Evolutionary conservation across 2,113 vertebrate genomes (phyloP).

Genomic region (Corythoichthys haematopterus): DNA sequence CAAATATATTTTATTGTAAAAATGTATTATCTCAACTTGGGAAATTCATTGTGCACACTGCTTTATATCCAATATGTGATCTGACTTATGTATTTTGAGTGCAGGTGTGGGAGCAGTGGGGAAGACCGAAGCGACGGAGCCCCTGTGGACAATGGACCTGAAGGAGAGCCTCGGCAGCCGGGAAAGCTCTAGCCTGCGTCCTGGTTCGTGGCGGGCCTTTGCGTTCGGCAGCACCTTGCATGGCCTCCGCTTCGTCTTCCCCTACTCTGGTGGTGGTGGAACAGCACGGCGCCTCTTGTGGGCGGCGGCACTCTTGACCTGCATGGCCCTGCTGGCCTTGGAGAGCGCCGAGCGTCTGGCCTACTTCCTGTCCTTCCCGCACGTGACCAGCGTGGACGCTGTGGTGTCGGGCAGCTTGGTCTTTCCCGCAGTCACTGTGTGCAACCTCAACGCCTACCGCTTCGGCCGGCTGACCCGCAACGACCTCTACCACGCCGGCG

Average conservation of each 20-base stretch:
- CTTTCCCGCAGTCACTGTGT: constrained; percentile 92
- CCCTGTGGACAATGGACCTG: constrained; percentile 80
- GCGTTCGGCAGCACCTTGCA: constrained; percentile 89
- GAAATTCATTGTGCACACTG: not conserved
- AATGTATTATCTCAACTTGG: not conserved
- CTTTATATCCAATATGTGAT: not conserved
- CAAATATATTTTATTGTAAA: not conserved
- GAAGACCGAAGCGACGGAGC: constrained; percentile 41
- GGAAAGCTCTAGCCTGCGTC: constrained; percentile 79
- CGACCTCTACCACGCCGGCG: constrained; percentile 93
- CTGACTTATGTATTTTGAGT: constrained; percentile 2
- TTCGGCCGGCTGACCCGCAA: constrained; percentile 91
- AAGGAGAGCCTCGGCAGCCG: constrained; percentile 85
- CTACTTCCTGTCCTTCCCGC: constrained; percentile 95
- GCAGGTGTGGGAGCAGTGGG: constrained; percentile 47
- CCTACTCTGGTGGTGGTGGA: constrained; percentile 74
- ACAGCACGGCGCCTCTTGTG: constrained; percentile 85
- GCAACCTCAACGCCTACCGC: constrained; percentile 93
- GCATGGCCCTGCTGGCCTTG: constrained; percentile 83
- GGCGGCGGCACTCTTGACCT: constrained; percentile 86
- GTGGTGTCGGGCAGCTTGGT: constrained; percentile 87
- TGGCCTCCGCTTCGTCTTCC: constrained; percentile 89
- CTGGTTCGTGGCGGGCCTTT: constrained; percentile 88
- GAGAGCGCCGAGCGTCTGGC: constrained; percentile 89
- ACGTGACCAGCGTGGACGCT: constrained; percentile 91